Conservation (phyloP, 2,113 vertebrate species). For the Rhombomys opimus region DNA sequence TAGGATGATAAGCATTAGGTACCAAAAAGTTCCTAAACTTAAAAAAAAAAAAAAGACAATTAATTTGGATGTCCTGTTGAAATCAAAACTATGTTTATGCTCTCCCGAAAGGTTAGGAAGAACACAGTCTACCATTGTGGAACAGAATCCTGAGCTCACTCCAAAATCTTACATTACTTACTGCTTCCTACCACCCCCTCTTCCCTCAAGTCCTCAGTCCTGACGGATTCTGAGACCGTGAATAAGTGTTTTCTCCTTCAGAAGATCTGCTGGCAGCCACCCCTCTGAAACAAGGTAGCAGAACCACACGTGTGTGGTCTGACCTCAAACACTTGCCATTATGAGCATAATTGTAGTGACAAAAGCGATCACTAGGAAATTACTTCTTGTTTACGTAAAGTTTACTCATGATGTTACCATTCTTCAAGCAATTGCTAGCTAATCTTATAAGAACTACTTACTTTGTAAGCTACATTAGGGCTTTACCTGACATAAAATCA, state of each 20-base stretch:
- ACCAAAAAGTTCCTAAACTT: not conserved
- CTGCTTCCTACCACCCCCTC: too few species aligned
- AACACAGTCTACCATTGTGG: not conserved
- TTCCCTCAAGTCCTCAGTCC: not conserved
- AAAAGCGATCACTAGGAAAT: constrained; percentile 3
- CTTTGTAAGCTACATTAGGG: constrained; percentile 14
- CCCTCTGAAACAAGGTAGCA: not conserved
- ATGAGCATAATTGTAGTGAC: not conserved
- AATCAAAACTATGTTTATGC: not conserved
- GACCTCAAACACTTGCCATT: not conserved
- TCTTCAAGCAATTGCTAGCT: not conserved
- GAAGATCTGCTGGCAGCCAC: not conserved
- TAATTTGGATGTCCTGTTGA: not conserved
- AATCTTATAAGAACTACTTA: constrained; percentile 20
- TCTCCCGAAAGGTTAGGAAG: not conserved
- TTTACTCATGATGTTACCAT: not conserved
- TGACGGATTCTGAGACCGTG: not conserved
- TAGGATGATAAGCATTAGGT: not conserved
- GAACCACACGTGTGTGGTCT: not conserved
- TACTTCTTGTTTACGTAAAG: not conserved
- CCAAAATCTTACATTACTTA: not conserved
- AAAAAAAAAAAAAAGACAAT: not conserved
- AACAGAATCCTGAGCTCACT: not conserved
- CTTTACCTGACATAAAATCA: constrained; percentile 36
- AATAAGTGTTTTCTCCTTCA: constrained; percentile 13